phyloP scores from a whole-genome alignment of 1,140 invertebrate genomes.

The Penaeus chinensis region DNA sequence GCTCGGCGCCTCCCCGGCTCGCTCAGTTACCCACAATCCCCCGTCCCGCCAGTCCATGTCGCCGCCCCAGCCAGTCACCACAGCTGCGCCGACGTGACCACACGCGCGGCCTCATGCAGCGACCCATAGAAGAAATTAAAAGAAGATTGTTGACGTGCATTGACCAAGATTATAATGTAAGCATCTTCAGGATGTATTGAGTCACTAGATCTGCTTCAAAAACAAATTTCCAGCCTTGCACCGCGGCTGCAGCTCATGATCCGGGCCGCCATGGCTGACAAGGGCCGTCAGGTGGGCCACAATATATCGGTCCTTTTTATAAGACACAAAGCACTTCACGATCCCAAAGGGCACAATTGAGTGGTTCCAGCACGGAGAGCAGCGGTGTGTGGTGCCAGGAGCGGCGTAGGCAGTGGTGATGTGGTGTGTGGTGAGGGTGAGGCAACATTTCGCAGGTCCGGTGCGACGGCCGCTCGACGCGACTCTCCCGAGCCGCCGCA shows the following conservation, averaged over 20 bases:
- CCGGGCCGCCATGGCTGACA: conserved; percentile 58
- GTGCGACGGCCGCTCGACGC: conserved; percentile 55
- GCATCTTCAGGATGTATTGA: conserved; percentile 44
- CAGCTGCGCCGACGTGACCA: conserved; percentile 64
- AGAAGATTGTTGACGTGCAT: conserved; percentile 63
- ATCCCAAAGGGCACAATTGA: conserved; percentile 33
- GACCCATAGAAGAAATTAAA: conserved; percentile 63
- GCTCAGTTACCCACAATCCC: conserved; percentile 64
- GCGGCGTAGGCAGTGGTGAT: conserved; percentile 44
- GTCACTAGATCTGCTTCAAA: conserved; percentile 37
- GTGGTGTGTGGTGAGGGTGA: conserved; percentile 55
- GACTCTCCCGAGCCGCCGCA: conserved; percentile 44
- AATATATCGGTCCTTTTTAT: conserved; percentile 45
- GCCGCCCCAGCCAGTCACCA: conserved; percentile 64
- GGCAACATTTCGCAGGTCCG: conserved; percentile 57
- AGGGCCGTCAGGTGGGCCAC: conserved; percentile 58
- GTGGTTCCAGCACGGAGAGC: conserved; percentile 56
- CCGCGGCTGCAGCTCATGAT: conserved; percentile 36
- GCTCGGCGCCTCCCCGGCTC: conserved; percentile 61
- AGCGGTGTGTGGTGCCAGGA: conserved; percentile 48
- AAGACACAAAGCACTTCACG: conserved; percentile 38
- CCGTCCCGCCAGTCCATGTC: conserved; percentile 65
- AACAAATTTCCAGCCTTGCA: conserved; percentile 30
- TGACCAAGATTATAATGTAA: conserved; percentile 63
- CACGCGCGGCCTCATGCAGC: conserved; percentile 65